Base-by-base conservation (phyloP, 1,140 invertebrate genomes). In the Diorhabda elongata region DNA sequence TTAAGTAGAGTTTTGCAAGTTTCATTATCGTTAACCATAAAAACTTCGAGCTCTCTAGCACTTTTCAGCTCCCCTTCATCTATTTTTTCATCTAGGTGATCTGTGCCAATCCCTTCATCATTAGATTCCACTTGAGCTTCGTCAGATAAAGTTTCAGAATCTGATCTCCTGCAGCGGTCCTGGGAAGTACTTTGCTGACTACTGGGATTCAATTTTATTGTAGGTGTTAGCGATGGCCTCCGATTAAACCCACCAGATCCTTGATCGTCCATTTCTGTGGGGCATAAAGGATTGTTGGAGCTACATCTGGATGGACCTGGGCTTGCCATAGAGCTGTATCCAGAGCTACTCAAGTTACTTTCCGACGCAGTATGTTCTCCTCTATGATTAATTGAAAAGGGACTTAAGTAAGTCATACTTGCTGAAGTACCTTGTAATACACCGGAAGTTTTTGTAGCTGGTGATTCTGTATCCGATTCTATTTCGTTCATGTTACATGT, bases 321-420 rank as follows among this genome's bases (percentile, higher is more conserved):
- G 81, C 89, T 91, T 2, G 90, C 90, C 87, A 92, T 91, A 3
- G 90, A 92, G 69, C 89, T 91, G 75, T 93, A 93, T n/a, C 91
- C 91, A 2, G 90, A 92, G 6, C 90, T 92, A 69, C 90, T 91
- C 41, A 93, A 80, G 80, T 93, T 93, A 0, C 90, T 91, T 80
- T 92, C 90, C 1, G 91, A 92, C 9, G 90, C 88, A 9, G 89
- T 88, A 74, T 90, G 83, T 73, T 91, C 89, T 7, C 87, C 85
- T 71, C 87, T 80, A 6, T 86, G 84, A 42, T 87, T 86, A 83
- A 90, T 89, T 2, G 89, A 88, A 76, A 92, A 91, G 5, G 91
- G 91, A 78, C 89, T 91, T 45, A 93, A 79, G 76, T 91, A 92
- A 66, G 86, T 87, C 86, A 91, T 89, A 44, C 87, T 87, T 3